Conservation (phyloP, 2,113 vertebrate species). For the Halichoeres trimaculatus region DNA sequence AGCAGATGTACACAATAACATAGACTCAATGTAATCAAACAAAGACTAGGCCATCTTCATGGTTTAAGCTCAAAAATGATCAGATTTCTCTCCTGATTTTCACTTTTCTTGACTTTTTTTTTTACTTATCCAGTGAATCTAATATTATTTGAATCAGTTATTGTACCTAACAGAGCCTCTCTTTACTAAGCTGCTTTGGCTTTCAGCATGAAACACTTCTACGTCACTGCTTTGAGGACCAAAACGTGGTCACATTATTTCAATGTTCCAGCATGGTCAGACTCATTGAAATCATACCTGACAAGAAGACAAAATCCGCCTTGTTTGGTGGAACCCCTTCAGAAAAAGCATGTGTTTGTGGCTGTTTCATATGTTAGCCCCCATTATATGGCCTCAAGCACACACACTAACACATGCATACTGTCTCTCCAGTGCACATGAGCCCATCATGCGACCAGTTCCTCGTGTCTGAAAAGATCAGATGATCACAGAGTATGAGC, state of each 20-base stretch:
- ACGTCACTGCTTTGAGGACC: background rate
- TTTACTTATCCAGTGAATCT: no score
- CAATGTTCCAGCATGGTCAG: background rate
- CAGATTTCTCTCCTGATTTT: no score
- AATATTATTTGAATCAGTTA: no score
- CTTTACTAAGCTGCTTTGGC: no score
- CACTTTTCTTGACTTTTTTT: no score
- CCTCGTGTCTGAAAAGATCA: conserved; percentile 65
- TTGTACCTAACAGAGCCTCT: no score
- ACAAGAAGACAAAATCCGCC: conserved; percentile 41
- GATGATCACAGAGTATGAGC: conserved; percentile 69
- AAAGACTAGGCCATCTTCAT: no score
- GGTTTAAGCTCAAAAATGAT: no score
- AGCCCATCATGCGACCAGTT: conserved; percentile 60
- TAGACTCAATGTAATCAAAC: no score
- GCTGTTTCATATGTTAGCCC: conserved; percentile 34
- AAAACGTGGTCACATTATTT: background rate
- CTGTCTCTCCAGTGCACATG: conserved; percentile 49
- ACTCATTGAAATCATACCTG: conserved; percentile 41
- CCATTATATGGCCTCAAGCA: background rate
- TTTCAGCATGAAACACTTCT: background rate
- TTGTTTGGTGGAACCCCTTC: conserved; percentile 30
- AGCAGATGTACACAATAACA: no score
- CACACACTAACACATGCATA: conserved; percentile 15
- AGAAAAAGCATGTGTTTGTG: conserved; percentile 17